phyloP scores from a whole-genome alignment of 2,888 invertebrate species.

The Fragum fragum region DNA sequence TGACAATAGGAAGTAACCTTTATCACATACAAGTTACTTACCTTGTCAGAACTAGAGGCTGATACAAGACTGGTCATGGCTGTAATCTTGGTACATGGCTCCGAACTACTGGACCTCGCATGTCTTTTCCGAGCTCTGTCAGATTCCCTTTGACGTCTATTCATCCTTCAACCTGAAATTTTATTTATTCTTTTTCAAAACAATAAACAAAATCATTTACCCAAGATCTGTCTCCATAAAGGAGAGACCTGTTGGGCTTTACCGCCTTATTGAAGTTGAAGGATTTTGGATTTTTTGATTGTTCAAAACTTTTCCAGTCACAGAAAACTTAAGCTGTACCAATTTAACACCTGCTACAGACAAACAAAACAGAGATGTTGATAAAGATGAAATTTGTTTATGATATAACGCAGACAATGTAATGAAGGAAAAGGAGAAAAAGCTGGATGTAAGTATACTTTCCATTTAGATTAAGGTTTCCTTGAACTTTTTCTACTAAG shows the following conservation, averaged over 20 bases:
- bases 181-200: slow-evolving; percentile 4
- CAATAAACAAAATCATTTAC: background rate
- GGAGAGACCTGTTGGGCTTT: slow-evolving; percentile 9
- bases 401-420: no score
- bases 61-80: background rate
- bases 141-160: slow-evolving; percentile 5
- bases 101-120: slow-evolving; percentile 10
- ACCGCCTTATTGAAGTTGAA: no score
- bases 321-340: no score
- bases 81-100: background rate
- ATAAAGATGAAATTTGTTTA: no score
- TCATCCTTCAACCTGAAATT: slow-evolving; percentile 21
- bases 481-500: background rate
- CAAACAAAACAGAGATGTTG: no score
- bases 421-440: no score
- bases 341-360: no score
- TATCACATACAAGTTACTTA: slow-evolving; percentile 14
- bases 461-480: background rate
- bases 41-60: slow-evolving; percentile 5
- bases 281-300: no score
- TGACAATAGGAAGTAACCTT: background rate
- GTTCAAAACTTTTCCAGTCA: no score
- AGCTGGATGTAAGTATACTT: no score
- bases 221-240: slow-evolving; percentile 2
- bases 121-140: slow-evolving; percentile 9